phyloP scores from a whole-genome alignment of 2,113 vertebrate species.

The Gobio gobio region DNA sequence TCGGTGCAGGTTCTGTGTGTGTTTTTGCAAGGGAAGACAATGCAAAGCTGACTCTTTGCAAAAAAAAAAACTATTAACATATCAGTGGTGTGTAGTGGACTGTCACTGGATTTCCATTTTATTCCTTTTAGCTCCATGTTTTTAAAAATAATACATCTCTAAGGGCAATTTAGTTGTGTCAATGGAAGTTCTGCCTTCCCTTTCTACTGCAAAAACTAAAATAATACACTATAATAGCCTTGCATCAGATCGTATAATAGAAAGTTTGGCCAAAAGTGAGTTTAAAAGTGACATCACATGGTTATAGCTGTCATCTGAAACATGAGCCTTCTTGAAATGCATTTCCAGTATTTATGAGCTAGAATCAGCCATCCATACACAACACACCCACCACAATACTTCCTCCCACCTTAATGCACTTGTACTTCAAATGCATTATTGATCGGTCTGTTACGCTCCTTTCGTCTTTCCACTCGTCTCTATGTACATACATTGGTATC shows the following conservation, averaged over 20 bases:
- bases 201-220: neutral
- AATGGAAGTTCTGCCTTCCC: neutral
- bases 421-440: slow-evolving; percentile 38
- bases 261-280: slow-evolving; percentile 8
- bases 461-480: neutral
- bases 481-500: slow-evolving; percentile 16
- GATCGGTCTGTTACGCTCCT: neutral
- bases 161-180: neutral
- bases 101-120: neutral
- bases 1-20: neutral
- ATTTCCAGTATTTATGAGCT: slow-evolving; percentile 34
- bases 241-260: neutral
- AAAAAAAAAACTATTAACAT: neutral
- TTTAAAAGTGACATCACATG: slow-evolving; percentile 20
- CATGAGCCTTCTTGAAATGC: slow-evolving; percentile 13
- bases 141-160: neutral
- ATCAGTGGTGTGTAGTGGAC: neutral
- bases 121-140: neutral
- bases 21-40: neutral
- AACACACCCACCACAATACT: neutral
- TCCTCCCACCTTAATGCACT: slow-evolving; percentile 31
- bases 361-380: slow-evolving; percentile 20
- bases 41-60: neutral
- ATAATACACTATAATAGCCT: neutral
- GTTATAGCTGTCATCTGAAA: slow-evolving; percentile 9